Evolutionary conservation across 1,140 invertebrate species (phyloP).

Genomic region (Drosophila tropicalis): DNA sequence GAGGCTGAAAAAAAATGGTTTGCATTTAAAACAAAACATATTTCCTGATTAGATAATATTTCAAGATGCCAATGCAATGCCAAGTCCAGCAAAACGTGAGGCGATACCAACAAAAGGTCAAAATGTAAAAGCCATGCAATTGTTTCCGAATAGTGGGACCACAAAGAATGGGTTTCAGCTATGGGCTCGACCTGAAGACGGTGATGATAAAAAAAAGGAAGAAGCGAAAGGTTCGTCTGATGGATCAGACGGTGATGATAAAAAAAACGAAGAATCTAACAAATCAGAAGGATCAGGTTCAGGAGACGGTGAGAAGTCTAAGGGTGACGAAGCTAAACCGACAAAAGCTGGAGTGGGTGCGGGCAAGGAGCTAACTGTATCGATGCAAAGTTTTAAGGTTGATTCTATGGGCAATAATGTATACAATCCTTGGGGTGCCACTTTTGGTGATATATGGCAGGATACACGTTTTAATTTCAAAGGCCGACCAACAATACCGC

Average conservation of each 20-base stretch:
- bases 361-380: neutral
- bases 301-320: no score
- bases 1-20: neutral
- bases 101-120: neutral
- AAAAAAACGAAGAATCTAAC: neutral
- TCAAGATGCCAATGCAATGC: neutral
- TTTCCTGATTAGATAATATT: neutral
- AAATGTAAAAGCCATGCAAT: neutral
- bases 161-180: neutral
- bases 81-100: neutral
- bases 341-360: no score
- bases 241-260: no score
- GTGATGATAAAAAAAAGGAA: neutral
- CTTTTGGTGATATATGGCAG: conserved; percentile 18
- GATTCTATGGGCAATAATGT: conserved; percentile 28
- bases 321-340: no score
- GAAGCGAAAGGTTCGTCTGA: neutral
- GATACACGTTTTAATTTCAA: conserved; percentile 28
- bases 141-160: neutral
- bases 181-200: conserved; percentile 3
- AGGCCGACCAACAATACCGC: neutral
- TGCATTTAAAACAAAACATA: neutral
- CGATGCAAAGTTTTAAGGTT: conserved; percentile 8
- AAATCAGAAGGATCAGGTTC: no score
- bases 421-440: conserved; percentile 24